These are phyloP conservation scores for Clamator glandarius DNA, from an alignment of 2,797 vertebrate species.

Conservation along the genomic window DNA sequence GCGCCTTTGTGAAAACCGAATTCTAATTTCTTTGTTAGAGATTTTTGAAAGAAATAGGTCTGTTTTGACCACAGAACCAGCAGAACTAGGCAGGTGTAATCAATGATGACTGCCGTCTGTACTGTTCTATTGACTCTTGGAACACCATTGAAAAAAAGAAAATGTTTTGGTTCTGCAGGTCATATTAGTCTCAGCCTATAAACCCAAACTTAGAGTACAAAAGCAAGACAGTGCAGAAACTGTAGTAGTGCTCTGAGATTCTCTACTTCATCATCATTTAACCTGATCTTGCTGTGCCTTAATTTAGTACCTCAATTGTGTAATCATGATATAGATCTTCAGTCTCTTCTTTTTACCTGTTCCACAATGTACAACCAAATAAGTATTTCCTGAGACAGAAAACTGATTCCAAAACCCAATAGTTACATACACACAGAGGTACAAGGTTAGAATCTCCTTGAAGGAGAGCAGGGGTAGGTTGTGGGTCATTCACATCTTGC, in stretches of 20 bases:
- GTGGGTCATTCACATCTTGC: not conserved
- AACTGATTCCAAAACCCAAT: not conserved
- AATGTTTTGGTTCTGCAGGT: not conserved
- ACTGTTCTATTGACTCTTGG: not conserved
- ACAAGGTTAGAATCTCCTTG: not conserved
- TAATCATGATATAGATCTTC: accelerated
- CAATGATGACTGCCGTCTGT: not conserved
- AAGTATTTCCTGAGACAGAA: not conserved
- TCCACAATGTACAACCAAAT: not conserved
- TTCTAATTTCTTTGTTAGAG: not conserved
- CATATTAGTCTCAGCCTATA: not conserved
- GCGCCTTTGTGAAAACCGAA: not conserved
- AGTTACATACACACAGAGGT: not conserved
- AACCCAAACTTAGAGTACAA: not conserved
- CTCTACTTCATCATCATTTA: not conserved
- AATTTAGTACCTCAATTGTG: not conserved
- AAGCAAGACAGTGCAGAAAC: not conserved
- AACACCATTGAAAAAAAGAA: not conserved
- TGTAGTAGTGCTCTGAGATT: not conserved
- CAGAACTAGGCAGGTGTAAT: not conserved
- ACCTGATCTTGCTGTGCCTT: not conserved
- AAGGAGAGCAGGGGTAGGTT: not conserved
- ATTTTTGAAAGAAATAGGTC: not conserved
- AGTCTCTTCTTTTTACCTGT: not conserved
- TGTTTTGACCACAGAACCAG: not conserved